Evolutionary conservation across 2,888 invertebrate species (phyloP), one percentile per base, ranked within the genome.

Genomic region (Therioaphis trifolii): DNA sequence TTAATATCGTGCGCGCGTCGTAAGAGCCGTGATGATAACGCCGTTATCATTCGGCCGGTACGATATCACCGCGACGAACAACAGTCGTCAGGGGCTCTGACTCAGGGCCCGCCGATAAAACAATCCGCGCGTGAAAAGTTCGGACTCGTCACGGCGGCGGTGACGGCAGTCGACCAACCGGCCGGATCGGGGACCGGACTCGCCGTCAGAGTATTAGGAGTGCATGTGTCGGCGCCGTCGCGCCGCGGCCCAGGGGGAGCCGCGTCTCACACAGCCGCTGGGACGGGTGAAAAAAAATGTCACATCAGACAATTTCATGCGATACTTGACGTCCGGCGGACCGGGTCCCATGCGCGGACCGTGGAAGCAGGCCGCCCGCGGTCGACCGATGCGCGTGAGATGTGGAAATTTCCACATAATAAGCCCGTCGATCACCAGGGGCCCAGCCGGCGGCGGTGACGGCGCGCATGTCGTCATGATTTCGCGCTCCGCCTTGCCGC

Each of bases 351-450:
- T 80, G 80, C 35, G 40, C 35, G 66, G 12, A 3, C 12, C 2
- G 21, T 46, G 69, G 4, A 35, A 12, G 43, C 15, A 18, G 15
- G 1, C 15, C 21, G 15, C 40, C 29, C 24, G 5, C 66, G 12
- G 18, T 14, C 29, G 29, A n/a, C 9, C 24, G 35, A 71, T 49
- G 74, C 74, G 74, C 74, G 40, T 40, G 12, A 58, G 27, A 74
- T n/a, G 63, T n/a, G 66, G 21, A 82, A 82, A 82, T 82, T 82
- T 82, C 82, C 82, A 74, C 82, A 82, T 82, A 52, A 69, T 40
- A 63, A 74, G 49, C 82, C 63, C 52, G 27, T 74, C 49, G 63
- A 7, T 12, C 0, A 82, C 63, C 52, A 82, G 82, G 82, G 40
- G 40, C 63, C 15, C 74, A 82, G 58, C 46, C 15, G 29, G 7